These are phyloP conservation scores for Myopa testacea DNA, from an alignment of 2,888 invertebrate genomes.

Conservation along the genomic window DNA sequence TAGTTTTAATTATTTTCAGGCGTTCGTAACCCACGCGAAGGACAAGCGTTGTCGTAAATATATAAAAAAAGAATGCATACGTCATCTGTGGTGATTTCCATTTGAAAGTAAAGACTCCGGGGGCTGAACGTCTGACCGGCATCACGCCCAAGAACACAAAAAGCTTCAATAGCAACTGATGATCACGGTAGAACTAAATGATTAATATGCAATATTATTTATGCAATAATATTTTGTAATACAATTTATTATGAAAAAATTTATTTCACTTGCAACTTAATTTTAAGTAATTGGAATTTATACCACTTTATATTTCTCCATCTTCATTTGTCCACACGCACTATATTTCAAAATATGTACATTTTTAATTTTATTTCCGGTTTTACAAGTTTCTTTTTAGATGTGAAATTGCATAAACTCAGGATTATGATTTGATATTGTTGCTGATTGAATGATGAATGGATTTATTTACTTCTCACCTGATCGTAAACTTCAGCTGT, in stretches of 20 bases:
- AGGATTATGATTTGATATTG: no score
- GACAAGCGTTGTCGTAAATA: conserved; percentile 72
- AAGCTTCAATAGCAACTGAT: conserved; percentile 73
- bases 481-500: conserved; percentile 73
- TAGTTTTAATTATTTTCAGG: conserved; percentile 72
- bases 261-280: neutral
- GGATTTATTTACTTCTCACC: conserved; percentile 29
- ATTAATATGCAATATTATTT: conserved; percentile 5
- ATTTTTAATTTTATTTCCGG: no score
- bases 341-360: no score
- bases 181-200: conserved; percentile 73
- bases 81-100: conserved; percentile 74
- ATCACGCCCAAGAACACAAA: conserved; percentile 76
- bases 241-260: neutral
- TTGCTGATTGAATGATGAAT: no score
- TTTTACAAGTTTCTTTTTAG: no score
- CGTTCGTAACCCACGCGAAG: conserved; percentile 74
- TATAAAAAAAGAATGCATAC: conserved; percentile 75
- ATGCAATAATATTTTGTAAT: neutral
- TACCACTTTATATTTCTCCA: no score
- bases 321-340: no score
- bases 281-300: no score
- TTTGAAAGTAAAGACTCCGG: conserved; percentile 73
- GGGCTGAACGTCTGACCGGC: conserved; percentile 73
- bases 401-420: no score